A percentile compares a stretch with the other conserved stretches of the same genome.
phyloP scores from a whole-genome alignment of 2,888 invertebrate species.

The Embidobia sp. region DNA sequence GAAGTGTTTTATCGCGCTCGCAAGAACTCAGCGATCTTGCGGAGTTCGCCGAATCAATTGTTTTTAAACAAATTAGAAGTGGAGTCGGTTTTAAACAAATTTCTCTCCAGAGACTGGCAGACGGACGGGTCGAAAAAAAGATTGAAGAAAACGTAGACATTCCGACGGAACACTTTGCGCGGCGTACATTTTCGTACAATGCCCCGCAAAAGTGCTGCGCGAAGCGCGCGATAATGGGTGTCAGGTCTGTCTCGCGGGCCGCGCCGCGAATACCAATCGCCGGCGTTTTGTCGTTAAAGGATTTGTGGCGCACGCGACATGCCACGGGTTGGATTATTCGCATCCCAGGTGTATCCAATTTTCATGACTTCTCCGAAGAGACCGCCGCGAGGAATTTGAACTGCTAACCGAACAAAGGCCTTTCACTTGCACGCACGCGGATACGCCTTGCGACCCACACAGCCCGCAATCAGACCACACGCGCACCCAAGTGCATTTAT shows the following conservation, averaged over 20 bases:
- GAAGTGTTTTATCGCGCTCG: too few species aligned
- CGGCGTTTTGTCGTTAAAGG: slow-evolving; percentile 36
- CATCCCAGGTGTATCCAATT: slow-evolving; percentile 56
- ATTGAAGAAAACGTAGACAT: too few species aligned
- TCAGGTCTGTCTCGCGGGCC: neutral
- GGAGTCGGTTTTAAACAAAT: too few species aligned
- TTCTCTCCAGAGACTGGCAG: too few species aligned
- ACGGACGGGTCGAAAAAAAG: too few species aligned
- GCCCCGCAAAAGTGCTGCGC: too few species aligned
- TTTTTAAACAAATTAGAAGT: too few species aligned
- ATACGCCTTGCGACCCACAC: slow-evolving; percentile 68
- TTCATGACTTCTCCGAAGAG: slow-evolving; percentile 64
- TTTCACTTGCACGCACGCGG: slow-evolving; percentile 72
- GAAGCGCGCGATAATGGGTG: slow-evolving; percentile 21
- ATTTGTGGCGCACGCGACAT: slow-evolving; percentile 35
- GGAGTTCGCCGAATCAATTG: too few species aligned
- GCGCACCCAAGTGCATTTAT: slow-evolving; percentile 57
- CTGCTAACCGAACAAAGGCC: slow-evolving; percentile 72
- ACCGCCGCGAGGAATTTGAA: slow-evolving; percentile 57
- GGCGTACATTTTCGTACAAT: too few species aligned
- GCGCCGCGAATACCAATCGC: slow-evolving; percentile 16
- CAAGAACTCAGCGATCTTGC: too few species aligned
- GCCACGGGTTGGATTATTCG: slow-evolving; percentile 38
- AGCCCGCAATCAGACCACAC: slow-evolving; percentile 60
- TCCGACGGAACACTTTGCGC: too few species aligned